Conservation (phyloP, 37 sponge, comb jelly and placozoan genomes). For the Crambe crambe region DNA sequence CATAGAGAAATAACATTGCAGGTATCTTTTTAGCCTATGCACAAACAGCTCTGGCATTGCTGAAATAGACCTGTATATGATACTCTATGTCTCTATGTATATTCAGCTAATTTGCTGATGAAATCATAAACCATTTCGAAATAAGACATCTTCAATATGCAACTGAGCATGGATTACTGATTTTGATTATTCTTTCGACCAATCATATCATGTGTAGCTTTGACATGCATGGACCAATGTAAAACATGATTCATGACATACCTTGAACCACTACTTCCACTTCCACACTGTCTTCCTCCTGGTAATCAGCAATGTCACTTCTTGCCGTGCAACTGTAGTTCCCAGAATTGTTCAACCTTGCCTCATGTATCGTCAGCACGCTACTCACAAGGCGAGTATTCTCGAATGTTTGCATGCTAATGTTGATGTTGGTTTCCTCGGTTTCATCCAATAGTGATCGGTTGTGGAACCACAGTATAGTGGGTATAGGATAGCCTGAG, state of each 20-base stretch:
- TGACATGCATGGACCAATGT: no score
- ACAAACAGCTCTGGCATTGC: background rate
- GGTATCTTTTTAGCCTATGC: background rate
- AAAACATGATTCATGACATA: no score
- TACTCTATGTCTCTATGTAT: no score
- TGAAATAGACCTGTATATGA: background rate
- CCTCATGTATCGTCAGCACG: slow-evolving; percentile 24
- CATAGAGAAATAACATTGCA: background rate
- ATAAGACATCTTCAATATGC: no score
- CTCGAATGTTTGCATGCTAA: background rate
- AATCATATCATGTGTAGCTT: no score
- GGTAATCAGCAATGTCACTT: slow-evolving; percentile 9
- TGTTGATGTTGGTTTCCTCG: background rate
- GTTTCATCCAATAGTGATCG: slow-evolving; percentile 17
- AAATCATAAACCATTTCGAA: no score
- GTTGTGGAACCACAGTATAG: slow-evolving; percentile 56
- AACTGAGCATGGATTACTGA: no score
- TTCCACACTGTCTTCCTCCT: slow-evolving; percentile 24
- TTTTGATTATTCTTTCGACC: no score
- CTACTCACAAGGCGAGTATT: slow-evolving; percentile 26
- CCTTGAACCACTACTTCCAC: background rate
- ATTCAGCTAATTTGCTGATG: no score
- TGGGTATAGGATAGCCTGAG: slow-evolving; percentile 44
- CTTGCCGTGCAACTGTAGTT: slow-evolving; percentile 28
- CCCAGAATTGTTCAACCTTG: slow-evolving; percentile 44